These are phyloP conservation scores for Drosophila ironensis DNA, from an alignment of 1,140 invertebrate genomes.

Conservation along the genomic window DNA sequence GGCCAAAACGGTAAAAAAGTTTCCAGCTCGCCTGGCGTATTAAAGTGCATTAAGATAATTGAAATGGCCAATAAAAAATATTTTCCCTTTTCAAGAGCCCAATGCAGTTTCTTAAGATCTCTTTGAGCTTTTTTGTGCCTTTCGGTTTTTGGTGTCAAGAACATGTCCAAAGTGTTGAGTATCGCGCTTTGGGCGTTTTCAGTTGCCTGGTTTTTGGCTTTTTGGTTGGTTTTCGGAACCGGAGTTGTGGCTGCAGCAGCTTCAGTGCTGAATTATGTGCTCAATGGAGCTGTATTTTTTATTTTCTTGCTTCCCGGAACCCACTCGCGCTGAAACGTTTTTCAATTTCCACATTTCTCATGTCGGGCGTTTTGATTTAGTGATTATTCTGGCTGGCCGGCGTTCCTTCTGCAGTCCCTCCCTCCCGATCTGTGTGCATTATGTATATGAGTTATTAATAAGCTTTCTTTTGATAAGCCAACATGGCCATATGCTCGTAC, in stretches of 20 bases:
- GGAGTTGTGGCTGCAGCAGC: not conserved
- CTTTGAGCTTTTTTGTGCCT: slow-evolving; percentile 1
- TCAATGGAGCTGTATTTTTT: slow-evolving; percentile 17
- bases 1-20: slow-evolving; percentile 63
- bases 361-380: slow-evolving; percentile 70
- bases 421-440: slow-evolving; percentile 1
- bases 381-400: slow-evolving; percentile 45
- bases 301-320: slow-evolving; percentile 46
- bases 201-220: slow-evolving; percentile 24
- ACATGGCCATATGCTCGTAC: slow-evolving; percentile 41
- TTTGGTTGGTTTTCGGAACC: slow-evolving; percentile 7
- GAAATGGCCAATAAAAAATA: slow-evolving; percentile 81
- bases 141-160: slow-evolving; percentile 63
- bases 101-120: not conserved
- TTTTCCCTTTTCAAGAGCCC: slow-evolving; percentile 57
- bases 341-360: slow-evolving; percentile 79
- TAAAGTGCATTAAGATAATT: slow-evolving; percentile 81
- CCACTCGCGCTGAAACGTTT: slow-evolving; percentile 49
- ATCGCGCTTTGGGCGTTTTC: slow-evolving; percentile 74
- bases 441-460: slow-evolving; percentile 71
- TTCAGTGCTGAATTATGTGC: slow-evolving; percentile 25
- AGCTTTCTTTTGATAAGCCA: slow-evolving; percentile 67
- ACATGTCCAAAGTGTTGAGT: slow-evolving; percentile 78
- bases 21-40: slow-evolving; percentile 55
- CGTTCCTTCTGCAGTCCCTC: not conserved